These are phyloP conservation scores for Xiphydria camelus DNA, from an alignment of 2,888 invertebrate species.

Conservation along the genomic window DNA sequence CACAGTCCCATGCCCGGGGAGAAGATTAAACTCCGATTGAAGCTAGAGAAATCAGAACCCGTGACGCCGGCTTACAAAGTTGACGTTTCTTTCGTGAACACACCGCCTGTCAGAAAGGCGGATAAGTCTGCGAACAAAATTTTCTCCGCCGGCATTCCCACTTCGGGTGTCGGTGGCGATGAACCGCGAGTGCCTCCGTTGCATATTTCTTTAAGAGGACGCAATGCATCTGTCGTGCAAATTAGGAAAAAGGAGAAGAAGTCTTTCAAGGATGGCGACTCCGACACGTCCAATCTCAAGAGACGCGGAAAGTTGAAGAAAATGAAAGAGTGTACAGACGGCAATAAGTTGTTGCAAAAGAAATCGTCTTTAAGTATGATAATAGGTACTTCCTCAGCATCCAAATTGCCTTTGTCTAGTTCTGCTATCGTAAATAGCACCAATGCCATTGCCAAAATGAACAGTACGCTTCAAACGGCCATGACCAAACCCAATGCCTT, in stretches of 20 bases:
- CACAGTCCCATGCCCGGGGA: conserved; percentile 63
- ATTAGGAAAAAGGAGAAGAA: conserved; percentile 73
- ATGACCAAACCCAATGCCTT: conserved; percentile 51
- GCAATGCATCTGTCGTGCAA: conserved; percentile 81
- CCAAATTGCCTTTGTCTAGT: conserved; percentile 50
- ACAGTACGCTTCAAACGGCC: conserved; percentile 48
- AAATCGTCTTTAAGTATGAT: conserved; percentile 51
- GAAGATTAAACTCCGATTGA: conserved; percentile 80
- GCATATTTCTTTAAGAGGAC: conserved; percentile 82
- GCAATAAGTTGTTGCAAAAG: conserved; percentile 52
- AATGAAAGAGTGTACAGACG: conserved; percentile 58
- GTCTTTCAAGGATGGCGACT: conserved; percentile 60
- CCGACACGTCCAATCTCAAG: conserved; percentile 43
- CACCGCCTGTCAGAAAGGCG: conserved; percentile 54
- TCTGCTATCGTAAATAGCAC: conserved; percentile 45
- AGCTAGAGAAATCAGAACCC: conserved; percentile 82
- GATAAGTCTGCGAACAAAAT: conserved; percentile 59
- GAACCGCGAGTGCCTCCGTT: conserved; percentile 85
- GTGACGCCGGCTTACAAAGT: conserved; percentile 79
- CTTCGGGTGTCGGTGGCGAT: conserved; percentile 56
- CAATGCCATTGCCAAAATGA: conserved; percentile 45
- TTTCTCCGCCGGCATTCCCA: conserved; percentile 55
- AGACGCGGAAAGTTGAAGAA: conserved; percentile 62
- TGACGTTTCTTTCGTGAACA: conserved; percentile 74
- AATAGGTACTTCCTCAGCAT: conserved; percentile 43